Percentiles rank a stretch among this genome's conserved stretches.
phyloP scores from a whole-genome alignment of 2,113 vertebrate species.

The Eretmodus cyanostictus region DNA sequence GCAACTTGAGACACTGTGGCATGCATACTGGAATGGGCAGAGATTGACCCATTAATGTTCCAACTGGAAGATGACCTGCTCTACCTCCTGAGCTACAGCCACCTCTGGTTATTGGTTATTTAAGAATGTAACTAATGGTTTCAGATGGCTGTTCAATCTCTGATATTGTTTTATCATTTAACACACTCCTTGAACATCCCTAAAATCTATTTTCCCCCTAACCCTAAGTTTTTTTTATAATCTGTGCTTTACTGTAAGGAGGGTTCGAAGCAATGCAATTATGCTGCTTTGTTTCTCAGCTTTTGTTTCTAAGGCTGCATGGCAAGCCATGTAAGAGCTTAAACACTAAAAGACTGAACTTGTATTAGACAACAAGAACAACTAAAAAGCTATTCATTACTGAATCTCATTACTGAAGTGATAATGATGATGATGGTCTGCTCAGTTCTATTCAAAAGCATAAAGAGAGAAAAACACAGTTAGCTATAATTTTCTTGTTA shows the following conservation, averaged over 20 bases:
- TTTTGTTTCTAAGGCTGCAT: background rate
- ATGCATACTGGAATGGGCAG: background rate
- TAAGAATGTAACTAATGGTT: background rate
- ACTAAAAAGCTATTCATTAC: background rate
- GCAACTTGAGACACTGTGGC: background rate
- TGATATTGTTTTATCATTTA: background rate
- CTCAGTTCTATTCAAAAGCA: background rate
- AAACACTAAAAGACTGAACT: background rate
- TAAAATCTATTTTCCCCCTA: rapidly evolving
- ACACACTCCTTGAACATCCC: background rate
- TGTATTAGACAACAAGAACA: background rate
- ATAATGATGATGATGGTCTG: background rate
- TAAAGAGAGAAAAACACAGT: background rate
- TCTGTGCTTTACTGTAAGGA: background rate
- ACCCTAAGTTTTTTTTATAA: background rate
- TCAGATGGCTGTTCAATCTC: background rate
- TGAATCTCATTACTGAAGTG: background rate
- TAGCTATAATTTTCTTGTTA: background rate
- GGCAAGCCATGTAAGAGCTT: no score
- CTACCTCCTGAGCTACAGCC: background rate
- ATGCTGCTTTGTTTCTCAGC: background rate
- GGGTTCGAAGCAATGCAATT: background rate
- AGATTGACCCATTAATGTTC: rapidly evolving
- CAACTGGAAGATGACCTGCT: background rate
- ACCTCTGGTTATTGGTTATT: background rate